These are phyloP conservation scores for Tauraco erythrolophus DNA, from an alignment of 2,113 vertebrate species.

Conservation along the genomic window DNA sequence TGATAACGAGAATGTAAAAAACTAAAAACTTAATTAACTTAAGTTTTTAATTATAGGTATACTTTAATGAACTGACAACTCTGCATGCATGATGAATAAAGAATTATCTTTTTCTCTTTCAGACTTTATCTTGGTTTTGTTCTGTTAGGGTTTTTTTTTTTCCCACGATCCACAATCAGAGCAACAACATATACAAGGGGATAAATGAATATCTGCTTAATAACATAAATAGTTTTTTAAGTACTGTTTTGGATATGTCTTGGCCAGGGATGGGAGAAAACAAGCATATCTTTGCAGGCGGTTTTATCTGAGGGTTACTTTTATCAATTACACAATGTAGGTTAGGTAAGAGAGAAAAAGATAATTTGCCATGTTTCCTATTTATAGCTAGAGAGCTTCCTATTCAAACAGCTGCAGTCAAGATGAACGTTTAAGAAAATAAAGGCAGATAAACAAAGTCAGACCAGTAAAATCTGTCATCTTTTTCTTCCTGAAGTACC, in stretches of 20 bases:
- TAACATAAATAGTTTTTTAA: background rate
- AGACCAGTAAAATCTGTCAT: background rate
- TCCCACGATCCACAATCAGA: background rate
- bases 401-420: background rate
- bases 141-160: background rate
- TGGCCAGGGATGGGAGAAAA: background rate
- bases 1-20: conserved; percentile 50
- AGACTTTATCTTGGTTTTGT: conserved; percentile 27
- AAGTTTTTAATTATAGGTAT: conserved; percentile 66
- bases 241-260: background rate
- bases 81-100: conserved; percentile 52
- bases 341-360: background rate
- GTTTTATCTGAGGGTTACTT: background rate
- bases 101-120: conserved; percentile 37
- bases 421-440: background rate
- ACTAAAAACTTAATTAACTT: conserved; percentile 53
- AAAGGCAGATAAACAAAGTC: background rate
- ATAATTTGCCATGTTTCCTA: background rate
- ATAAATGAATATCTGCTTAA: conserved; percentile 21
- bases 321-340: background rate
- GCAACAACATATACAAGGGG: background rate
- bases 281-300: background rate
- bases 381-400: background rate
- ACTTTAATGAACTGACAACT: conserved; percentile 62
- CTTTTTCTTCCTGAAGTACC: background rate